Percentiles rank a stretch among this genome's conserved stretches.
phyloP scores from a whole-genome alignment of 2,113 vertebrate species.

The Orthonyx spaldingii region DNA sequence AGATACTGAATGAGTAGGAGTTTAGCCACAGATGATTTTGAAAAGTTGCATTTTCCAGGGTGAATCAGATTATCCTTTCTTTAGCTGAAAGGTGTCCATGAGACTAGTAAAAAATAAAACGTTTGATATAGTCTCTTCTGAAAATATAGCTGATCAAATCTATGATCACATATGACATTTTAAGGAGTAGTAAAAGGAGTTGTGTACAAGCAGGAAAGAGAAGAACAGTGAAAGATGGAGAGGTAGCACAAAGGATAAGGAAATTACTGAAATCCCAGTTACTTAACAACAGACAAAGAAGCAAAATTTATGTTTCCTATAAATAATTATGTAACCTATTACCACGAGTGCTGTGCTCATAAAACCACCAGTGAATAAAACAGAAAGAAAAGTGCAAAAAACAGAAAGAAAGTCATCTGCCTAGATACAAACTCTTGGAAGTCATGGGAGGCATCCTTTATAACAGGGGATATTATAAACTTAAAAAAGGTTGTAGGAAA shows the following conservation, averaged over 20 bases:
- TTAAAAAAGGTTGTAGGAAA: background rate
- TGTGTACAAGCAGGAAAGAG: background rate
- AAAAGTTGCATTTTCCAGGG: background rate
- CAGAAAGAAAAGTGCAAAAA: background rate
- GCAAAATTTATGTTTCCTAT: background rate
- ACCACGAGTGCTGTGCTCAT: background rate
- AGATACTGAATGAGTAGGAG: slow-evolving; percentile 47
- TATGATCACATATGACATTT: background rate
- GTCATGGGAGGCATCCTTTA: background rate
- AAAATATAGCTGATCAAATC: background rate
- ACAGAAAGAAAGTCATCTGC: background rate
- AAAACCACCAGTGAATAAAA: background rate
- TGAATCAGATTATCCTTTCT: background rate
- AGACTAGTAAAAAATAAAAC: background rate
- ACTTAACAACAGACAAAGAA: background rate
- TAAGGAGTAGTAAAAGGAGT: background rate
- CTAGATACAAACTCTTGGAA: background rate
- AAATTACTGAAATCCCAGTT: background rate
- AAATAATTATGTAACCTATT: background rate
- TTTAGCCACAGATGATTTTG: background rate
- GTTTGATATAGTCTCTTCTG: background rate
- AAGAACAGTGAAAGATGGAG: background rate
- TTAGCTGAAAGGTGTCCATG: background rate
- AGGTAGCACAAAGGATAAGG: background rate
- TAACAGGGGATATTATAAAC: background rate